Evolutionary conservation across 2,888 invertebrate species (phyloP), one percentile per base, ranked within the genome.

Genomic region (Netelia virgata): DNA sequence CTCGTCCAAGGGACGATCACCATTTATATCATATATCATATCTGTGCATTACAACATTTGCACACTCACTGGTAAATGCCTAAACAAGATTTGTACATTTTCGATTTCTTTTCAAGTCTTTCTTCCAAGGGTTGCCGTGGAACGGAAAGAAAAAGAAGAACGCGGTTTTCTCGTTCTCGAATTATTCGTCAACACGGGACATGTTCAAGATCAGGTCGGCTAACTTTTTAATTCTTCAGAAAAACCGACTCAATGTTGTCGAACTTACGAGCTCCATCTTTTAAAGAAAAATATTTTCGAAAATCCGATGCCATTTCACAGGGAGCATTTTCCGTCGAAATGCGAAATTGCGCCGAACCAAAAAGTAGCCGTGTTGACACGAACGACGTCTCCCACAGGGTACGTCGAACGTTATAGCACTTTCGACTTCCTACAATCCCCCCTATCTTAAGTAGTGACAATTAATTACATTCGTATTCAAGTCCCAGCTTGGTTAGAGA

Each of bases 51-150:
- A 61, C 63, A 69, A 70, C 55, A 5, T 57, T 70, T 64, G 55
- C 70, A 64, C 59, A 78, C 41, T 75, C 84, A 74, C 41, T 66
- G 78, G 72, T 66, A 78, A 81, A 84, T 82, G 82, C 82, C 84
- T 74, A 78, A 78, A 75, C 53, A 75, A 82, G 78, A 82, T 84
- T 84, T 84, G 84, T 84, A 84, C 84, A 84, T 78, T 82, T 74
- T 59, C 23, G 11, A 14, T n/a, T 9, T 64, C 43, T 57, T 36
- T 47, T 11, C 28, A 41, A 23, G 55, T 43, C 57, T 73, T 41
- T 61, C 55, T 66, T 18, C 53, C 36, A 10, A 36, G 36, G 1
- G 36, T 57, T 10, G 16, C 43, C 28, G 23, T 68, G 57, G 50
- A 50, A 64, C 47, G 36, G 18, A 70, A 63, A 70, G 23, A 57